Evolutionary conservation across 2,888 invertebrate genomes (phyloP), one percentile per base, ranked within the genome.

Genomic region (Thymelicus lineola): DNA sequence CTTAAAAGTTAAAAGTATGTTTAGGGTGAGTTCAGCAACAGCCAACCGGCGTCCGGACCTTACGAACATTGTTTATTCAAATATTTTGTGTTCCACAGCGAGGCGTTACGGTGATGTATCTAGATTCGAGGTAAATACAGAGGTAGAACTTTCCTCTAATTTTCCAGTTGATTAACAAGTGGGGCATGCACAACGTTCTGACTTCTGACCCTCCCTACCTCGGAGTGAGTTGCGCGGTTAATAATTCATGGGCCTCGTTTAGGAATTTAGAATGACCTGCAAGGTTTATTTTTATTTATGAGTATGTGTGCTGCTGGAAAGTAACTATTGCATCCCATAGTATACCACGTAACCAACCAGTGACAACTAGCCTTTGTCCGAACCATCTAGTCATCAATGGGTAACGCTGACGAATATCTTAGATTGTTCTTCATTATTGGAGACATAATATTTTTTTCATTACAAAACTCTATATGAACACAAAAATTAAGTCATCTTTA

Each of bases 41-140:
- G 50, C 7, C 53, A 12, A 50, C 17, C 20, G 50, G 50, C 20
- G 6, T 10, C 17, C 50, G 53, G 53, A 53, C 53, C 53, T 20
- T 50, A 50, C 50, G 1, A 15, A 50, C 53, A 53, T 53, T 53
- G 53, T 53, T 53, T 53, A 53, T 53, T 53, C 53, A 53, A 20
- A 20, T 53, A 20, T 53, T 53, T 53, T 53, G 53, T 17, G 12
- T 28, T 46, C 14, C 14, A 46, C 46, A 15, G 42, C 42, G 20
- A 53, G n/a, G 15, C 15, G 46, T 17, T 50, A 17, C 48, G 9
- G 9, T 20, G 53, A 5, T 20, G 53, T 53, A 12, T 20, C 20
- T 20, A 17, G 53, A 17, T 53, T 53, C 20, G 20, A 20, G 53
- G 53, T 17, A 60, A 28, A 61, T 20, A 35, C 62, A 3, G 48